Base-by-base conservation (phyloP, 2,113 vertebrate species). In the Chloebia gouldiae region DNA sequence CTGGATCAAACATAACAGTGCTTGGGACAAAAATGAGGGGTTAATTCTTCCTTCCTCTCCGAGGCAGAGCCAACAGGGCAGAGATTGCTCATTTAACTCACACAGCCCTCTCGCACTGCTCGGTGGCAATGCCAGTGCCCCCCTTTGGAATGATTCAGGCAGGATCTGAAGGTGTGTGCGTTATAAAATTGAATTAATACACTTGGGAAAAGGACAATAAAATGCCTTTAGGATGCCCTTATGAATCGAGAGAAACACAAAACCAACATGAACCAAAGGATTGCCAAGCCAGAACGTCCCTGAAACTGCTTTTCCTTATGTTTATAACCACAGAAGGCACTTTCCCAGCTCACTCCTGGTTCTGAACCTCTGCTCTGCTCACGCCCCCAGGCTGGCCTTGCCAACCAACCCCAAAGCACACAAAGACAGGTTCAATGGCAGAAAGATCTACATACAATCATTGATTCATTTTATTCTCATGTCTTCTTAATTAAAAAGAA, bases 1-100 rank as follows among this genome's bases (percentile, higher is more conserved):
- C 68, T 40, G 35, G 17, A 39, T 68, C 40, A 70, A 65, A 73
- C 42, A 37, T 37, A 59, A 5, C 0, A 0, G 22, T 39, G 18
- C 22, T 47, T 40, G 35, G 54, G 71, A 20, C 54, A 73, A 39
- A 94, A 42, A 30, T 14, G 5, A n/a, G 15, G 44, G 15, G 24
- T 78, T 82, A 75, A 45, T 66, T 73, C 45, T 56, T 56, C 51
- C 25, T 66, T 39, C 20, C 40, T 13, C 51, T 65, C 8, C 7
- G 13, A 82, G 72, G 27, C 44, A 90, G 75, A 92, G 35, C 27
- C 42, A 50, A 6, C 5, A 77, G 77, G 51, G 28, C 80, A 70
- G 49, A 68, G 9, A 31, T 1, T 25, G 42, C 28, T 13, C 11
- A 2, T 61, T 89, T 56, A 39, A 47, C 30, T 82, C 83, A 3